These are phyloP conservation scores for Myotis davidii DNA, from an alignment of 2,113 vertebrate species.

Conservation along the genomic window DNA sequence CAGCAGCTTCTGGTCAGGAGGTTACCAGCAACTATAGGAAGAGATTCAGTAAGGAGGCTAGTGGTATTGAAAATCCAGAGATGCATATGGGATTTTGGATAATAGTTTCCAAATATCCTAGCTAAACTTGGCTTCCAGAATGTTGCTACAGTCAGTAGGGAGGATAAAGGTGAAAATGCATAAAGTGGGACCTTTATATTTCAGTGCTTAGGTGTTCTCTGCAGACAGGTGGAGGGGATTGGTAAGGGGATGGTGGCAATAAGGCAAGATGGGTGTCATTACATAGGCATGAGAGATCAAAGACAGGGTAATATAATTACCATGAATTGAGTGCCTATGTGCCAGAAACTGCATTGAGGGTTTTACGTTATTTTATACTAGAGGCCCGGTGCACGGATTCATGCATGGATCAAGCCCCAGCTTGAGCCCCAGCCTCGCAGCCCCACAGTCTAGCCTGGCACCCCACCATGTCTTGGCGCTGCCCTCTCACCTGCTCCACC, in stretches of 20 bases:
- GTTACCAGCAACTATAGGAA: background rate
- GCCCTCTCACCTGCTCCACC: too few relatives aligned
- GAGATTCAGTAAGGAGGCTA: background rate
- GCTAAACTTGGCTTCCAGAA: background rate
- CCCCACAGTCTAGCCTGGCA: too few relatives aligned
- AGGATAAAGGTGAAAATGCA: background rate
- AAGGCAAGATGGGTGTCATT: background rate
- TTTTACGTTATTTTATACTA: slow-evolving; percentile 7
- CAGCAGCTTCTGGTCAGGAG: background rate
- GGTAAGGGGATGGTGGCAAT: background rate
- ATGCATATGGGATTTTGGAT: background rate
- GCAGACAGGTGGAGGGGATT: background rate
- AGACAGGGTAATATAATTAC: background rate
- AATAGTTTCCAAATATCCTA: background rate
- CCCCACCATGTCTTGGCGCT: too few relatives aligned
- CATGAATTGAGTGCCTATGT: background rate
- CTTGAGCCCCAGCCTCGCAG: too few relatives aligned
- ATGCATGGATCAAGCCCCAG: too few relatives aligned
- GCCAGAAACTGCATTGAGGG: background rate
- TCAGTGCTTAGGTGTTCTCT: background rate
- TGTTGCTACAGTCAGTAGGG: background rate
- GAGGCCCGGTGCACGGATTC: too few relatives aligned
- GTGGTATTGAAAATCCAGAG: background rate
- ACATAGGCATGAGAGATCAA: background rate
- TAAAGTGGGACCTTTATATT: background rate